A percentile compares a stretch with the other conserved stretches of the same genome.
phyloP scores from a whole-genome alignment of 2,113 vertebrate genomes.

The Pteruthius melanotis region DNA sequence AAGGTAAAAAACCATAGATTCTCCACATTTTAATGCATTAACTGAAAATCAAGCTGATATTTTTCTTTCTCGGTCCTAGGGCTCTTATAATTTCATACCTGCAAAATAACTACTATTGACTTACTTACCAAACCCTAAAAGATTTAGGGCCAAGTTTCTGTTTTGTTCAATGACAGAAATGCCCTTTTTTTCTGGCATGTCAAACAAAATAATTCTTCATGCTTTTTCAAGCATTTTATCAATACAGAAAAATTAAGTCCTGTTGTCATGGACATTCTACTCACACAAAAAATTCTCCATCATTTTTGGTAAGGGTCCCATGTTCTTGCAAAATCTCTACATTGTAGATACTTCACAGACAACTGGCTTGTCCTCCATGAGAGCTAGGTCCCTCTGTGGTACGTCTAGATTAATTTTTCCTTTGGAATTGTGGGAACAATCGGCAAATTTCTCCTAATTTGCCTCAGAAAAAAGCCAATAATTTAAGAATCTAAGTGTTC shows the following conservation, averaged over 20 bases:
- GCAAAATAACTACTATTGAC: neutral
- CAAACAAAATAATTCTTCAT: neutral
- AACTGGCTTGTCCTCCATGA: neutral
- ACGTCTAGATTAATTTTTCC: neutral
- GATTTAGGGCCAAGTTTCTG: neutral
- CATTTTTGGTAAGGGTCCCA: neutral
- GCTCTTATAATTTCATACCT: neutral
- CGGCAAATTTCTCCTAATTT: neutral
- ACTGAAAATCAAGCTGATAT: neutral
- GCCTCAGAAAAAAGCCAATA: neutral
- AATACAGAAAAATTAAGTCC: neutral
- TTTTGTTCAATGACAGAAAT: neutral
- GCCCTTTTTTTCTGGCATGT: neutral
- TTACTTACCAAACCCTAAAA: neutral
- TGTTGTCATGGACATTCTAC: neutral
- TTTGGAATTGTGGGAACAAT: neutral
- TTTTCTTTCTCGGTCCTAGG: neutral
- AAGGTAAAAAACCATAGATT: neutral
- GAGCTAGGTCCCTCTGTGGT: neutral
- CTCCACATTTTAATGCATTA: neutral
- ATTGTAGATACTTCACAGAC: neutral
- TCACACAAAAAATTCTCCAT: neutral
- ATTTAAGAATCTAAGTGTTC: neutral
- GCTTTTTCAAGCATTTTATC: neutral
- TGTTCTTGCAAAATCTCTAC: neutral